Percentiles rank a stretch among this genome's conserved stretches.
Conservation (phyloP, 2,113 vertebrate genomes). For the Sylvilagus bachmani region DNA sequence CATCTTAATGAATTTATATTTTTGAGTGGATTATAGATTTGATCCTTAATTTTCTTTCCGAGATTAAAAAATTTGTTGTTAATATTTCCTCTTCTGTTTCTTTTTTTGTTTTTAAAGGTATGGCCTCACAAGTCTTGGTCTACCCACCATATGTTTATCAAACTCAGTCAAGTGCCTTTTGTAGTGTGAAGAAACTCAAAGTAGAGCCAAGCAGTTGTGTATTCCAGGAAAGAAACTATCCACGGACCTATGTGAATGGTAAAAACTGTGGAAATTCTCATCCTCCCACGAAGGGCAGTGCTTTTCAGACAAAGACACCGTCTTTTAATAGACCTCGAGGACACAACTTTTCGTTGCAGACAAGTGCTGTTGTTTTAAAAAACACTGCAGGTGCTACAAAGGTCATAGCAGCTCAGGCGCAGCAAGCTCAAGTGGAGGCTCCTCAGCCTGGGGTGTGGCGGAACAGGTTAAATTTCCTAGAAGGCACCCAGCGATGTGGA, state of each 20-base stretch:
- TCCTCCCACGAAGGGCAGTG: constrained; percentile 91
- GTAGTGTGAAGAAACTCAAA: constrained; percentile 99
- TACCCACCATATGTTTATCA: constrained; percentile 99
- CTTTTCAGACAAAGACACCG: constrained; percentile 94
- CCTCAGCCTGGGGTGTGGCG: constrained; percentile 85
- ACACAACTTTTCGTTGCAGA: constrained; percentile 93
- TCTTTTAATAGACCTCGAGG: constrained; percentile 89
- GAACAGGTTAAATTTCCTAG: constrained; percentile 90
- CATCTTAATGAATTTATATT: constrained; percentile 42
- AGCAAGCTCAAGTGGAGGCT: constrained; percentile 83
- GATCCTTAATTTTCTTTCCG: constrained; percentile 35
- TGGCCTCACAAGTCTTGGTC: constrained; percentile 99
- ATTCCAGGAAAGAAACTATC: constrained; percentile 97
- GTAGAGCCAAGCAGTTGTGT: constrained; percentile 98
- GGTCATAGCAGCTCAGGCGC: constrained; percentile 87
- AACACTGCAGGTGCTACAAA: constrained; percentile 91
- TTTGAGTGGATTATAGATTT: constrained; percentile 34
- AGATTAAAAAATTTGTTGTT: constrained; percentile 32
- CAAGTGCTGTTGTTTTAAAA: constrained; percentile 93
- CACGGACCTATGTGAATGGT: constrained; percentile 96
- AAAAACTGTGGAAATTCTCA: constrained; percentile 95
- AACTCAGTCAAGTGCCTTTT: constrained; percentile 99
- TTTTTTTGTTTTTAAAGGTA: constrained; percentile 90
- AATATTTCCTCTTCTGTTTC: background rate
- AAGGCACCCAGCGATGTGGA: constrained; percentile 96